phyloP scores from a whole-genome alignment of 2,797 vertebrate species.

The Sebastes iracundus region DNA sequence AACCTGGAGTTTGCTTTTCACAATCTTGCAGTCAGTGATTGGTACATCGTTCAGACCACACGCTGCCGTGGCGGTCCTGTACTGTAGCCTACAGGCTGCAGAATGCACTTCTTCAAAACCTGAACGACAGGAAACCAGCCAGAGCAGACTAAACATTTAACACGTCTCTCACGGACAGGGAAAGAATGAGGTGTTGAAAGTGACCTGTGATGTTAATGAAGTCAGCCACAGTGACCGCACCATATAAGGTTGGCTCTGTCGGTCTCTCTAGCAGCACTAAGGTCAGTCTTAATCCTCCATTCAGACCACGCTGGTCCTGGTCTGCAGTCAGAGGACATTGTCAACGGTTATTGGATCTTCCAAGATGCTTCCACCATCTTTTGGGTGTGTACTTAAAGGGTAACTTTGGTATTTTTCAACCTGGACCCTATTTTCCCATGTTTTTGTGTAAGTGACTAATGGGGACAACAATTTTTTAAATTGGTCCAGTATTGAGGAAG shows the following conservation, averaged over 20 bases:
- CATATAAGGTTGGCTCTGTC: slow-evolving; percentile 38
- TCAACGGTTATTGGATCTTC: neutral
- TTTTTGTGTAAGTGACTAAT: no score
- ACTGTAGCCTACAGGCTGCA: slow-evolving; percentile 48
- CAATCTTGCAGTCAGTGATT: slow-evolving; percentile 27
- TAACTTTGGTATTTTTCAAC: no score
- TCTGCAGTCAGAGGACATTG: neutral
- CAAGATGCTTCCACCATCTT: neutral
- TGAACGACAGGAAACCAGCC: slow-evolving; percentile 44
- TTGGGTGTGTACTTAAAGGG: neutral
- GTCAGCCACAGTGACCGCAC: slow-evolving; percentile 23
- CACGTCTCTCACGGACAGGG: slow-evolving; percentile 10
- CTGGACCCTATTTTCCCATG: no score
- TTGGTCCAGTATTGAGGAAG: no score
- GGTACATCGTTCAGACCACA: slow-evolving; percentile 25
- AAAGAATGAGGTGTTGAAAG: slow-evolving; percentile 63
- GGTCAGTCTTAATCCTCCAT: slow-evolving; percentile 27
- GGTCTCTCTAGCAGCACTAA: slow-evolving; percentile 8
- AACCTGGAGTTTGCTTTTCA: slow-evolving; percentile 44
- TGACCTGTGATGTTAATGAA: slow-evolving; percentile 47
- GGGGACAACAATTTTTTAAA: no score
- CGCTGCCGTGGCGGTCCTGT: slow-evolving; percentile 16
- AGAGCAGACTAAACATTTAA: slow-evolving; percentile 54
- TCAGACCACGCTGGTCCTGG: slow-evolving; percentile 9
- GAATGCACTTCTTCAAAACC: slow-evolving; percentile 31